phyloP scores from a whole-genome alignment of 1,140 invertebrate genomes.

The Drosophila kurseongensis region DNA sequence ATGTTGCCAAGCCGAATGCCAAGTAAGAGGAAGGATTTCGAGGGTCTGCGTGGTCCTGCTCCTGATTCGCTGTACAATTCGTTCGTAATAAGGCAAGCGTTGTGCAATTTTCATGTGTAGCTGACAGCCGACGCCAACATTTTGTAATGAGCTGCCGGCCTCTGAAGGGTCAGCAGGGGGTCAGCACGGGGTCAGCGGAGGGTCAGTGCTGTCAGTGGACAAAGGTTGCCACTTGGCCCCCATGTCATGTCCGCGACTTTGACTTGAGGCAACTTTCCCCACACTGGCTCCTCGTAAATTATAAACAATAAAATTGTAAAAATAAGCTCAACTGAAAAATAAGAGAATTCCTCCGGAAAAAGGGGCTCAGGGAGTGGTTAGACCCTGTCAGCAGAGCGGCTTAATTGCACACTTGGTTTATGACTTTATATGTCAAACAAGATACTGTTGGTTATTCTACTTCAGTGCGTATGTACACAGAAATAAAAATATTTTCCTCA shows the following conservation, averaged over 20 bases:
- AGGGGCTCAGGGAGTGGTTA: slow-evolving; percentile 9
- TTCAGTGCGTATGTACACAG: neutral
- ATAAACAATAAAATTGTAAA: slow-evolving; percentile 70
- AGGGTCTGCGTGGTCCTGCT: slow-evolving; percentile 10
- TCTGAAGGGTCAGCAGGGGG: slow-evolving; percentile 20
- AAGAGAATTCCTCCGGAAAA: slow-evolving; percentile 9
- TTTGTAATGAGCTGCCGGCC: slow-evolving; percentile 69
- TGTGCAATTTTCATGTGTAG: slow-evolving; percentile 83
- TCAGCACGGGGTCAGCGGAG: slow-evolving; percentile 11
- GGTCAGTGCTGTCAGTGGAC: slow-evolving; percentile 47
- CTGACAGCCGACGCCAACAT: slow-evolving; percentile 69
- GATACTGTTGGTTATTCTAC: neutral
- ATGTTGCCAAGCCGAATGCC: slow-evolving; percentile 10
- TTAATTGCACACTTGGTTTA: slow-evolving; percentile 76
- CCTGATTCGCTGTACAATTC: slow-evolving; percentile 46
- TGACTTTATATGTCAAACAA: slow-evolving; percentile 65
- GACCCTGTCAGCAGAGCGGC: slow-evolving; percentile 40
- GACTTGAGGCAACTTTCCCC: slow-evolving; percentile 40
- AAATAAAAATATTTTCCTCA: neutral
- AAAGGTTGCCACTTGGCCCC: slow-evolving; percentile 57
- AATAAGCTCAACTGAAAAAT: slow-evolving; percentile 33
- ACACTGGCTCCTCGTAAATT: slow-evolving; percentile 49
- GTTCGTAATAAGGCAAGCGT: slow-evolving; percentile 78
- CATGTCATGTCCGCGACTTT: slow-evolving; percentile 52
- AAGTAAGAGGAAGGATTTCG: slow-evolving; percentile 33